These are phyloP conservation scores for Ataeniobius toweri DNA, from an alignment of 2,797 vertebrate genomes.

Conservation along the genomic window DNA sequence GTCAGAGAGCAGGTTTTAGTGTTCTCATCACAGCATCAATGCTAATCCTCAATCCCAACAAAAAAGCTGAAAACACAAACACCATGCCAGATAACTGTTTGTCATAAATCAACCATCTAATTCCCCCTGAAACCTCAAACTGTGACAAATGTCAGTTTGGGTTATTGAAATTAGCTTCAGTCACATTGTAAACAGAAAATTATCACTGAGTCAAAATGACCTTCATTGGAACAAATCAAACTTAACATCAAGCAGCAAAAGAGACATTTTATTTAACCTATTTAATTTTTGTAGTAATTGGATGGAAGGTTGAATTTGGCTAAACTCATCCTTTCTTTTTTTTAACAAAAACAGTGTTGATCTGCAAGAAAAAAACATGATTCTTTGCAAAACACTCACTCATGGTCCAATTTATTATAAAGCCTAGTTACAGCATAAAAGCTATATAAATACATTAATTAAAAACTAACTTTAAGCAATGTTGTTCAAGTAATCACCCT, in stretches of 20 bases:
- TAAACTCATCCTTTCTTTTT: background rate
- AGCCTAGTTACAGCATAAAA: background rate
- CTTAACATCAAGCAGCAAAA: background rate
- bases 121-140: slow-evolving; percentile 9
- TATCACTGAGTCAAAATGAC: background rate
- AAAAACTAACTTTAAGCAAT: background rate
- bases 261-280: background rate
- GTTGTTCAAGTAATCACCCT: background rate
- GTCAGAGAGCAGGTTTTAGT: background rate
- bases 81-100: background rate
- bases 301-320: background rate
- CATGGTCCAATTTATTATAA: background rate
- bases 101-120: background rate
- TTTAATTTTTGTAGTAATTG: background rate
- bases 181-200: slow-evolving; percentile 9
- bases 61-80: background rate
- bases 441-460: background rate
- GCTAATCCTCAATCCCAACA: background rate
- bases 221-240: background rate
- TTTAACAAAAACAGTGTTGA: background rate
- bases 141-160: background rate
- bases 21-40: background rate
- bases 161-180: background rate
- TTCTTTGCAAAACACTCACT: too few relatives aligned
- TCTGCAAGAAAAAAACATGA: background rate